Conservation (phyloP, 2,888 invertebrate genomes). For the Aspidapion aeneum region DNA sequence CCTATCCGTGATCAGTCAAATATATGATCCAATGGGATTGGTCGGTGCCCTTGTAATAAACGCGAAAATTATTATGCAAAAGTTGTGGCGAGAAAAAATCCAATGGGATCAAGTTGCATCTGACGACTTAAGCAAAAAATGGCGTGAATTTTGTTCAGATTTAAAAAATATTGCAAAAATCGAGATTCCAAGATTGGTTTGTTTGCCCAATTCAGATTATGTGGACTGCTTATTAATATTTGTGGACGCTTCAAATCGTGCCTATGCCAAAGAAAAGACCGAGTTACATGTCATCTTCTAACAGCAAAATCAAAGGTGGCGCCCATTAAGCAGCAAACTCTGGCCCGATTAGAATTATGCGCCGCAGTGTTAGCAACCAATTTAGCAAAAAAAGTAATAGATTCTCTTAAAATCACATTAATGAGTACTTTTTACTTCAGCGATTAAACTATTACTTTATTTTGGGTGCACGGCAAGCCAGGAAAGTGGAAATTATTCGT, state of each 20-base stretch:
- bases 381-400: slow-evolving; percentile 2
- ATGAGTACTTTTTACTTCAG: neutral
- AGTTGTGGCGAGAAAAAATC: slow-evolving; percentile 11
- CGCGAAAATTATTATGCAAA: slow-evolving; percentile 11
- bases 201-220: neutral
- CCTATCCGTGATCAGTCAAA: slow-evolving; percentile 9
- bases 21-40: slow-evolving; percentile 5
- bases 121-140: neutral
- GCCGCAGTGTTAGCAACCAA: slow-evolving; percentile 7
- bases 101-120: slow-evolving; percentile 8
- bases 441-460: neutral
- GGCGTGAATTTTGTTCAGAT: slow-evolving; percentile 2
- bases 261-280: too few species aligned
- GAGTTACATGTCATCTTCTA: too few species aligned
- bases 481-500: slow-evolving; percentile 9
- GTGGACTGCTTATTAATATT: slow-evolving; percentile 5
- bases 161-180: neutral
- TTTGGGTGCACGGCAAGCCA: neutral
- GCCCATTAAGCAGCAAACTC: neutral
- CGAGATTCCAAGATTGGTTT: too few species aligned
- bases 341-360: slow-evolving; percentile 15
- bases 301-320: neutral
- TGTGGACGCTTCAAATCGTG: too few species aligned
- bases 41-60: slow-evolving; percentile 4
- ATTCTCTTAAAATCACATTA: slow-evolving; percentile 4